Evolutionary conservation across 2,113 vertebrate species (phyloP), one percentile per base, ranked within the genome.

Genomic region (Kryptolebias marmoratus): DNA sequence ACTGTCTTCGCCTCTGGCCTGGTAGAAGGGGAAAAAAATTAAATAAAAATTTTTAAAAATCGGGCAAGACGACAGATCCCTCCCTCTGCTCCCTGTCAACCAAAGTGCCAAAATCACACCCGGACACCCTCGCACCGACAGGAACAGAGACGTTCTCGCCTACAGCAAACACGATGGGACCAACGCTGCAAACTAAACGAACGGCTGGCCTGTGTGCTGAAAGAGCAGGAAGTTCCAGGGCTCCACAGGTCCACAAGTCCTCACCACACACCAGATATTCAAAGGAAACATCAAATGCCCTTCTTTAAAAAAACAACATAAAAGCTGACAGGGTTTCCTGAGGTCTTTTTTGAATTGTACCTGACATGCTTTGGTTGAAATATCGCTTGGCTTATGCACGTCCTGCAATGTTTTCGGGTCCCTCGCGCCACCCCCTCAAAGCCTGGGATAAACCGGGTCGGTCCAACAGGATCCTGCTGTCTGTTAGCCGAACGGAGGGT

Each of bases 1-100:
- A 73, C 92, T 96, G 90, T 92, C 94, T 15, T 97, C 96, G 0
- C 96, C 97, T 11, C 93, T 96, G 18, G 96, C 95, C 87, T 99
- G 97, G 98, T 99, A 96, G 96, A 82, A 49, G 64, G 58, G 60
- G 61, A 47, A 52, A 61, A 11, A 49, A 22, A 22, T 22, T 22
- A 22, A 22, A 22, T 22, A 22, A 22, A 22, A 22, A 22, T 22
- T 22, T 22, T 22, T 1, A 22, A 22, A 53, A 5, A 59, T 73
- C 54, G n/a, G 45, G 72, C 70, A 58, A 66, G 76, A 66, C 58
- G 42, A 50, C 59, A 36, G 36, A 39, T 59, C 74, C 81, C 70
- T 22, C 80, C 75, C 74, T 85, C 88, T 73, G 82, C 87, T 84
- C 85, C 86, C 82, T 53, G n/a, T 57, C 79, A 87, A 89, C 83